Evolutionary conservation across 2,888 invertebrate species (phyloP).

Genomic region (Chrysomela aeneicollis): DNA sequence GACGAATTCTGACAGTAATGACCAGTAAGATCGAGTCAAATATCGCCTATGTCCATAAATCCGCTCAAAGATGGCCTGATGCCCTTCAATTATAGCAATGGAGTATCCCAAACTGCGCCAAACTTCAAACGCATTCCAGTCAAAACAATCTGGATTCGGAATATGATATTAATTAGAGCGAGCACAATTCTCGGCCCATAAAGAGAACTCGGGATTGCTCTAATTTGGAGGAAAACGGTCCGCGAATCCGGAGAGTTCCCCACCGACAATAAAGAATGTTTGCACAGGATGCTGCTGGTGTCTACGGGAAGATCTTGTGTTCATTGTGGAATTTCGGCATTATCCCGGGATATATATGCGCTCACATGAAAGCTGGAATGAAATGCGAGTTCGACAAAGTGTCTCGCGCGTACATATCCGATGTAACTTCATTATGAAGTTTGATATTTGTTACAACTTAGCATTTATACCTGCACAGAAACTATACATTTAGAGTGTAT

Average conservation of each 20-base stretch:
- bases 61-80: too few relatives aligned
- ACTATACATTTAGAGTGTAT: too few relatives aligned
- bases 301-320: neutral
- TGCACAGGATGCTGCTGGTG: neutral
- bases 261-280: conserved; percentile 6
- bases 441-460: neutral
- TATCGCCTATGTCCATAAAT: too few relatives aligned
- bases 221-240: conserved; percentile 25
- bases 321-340: conserved; percentile 3
- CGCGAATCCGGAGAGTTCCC: conserved; percentile 11
- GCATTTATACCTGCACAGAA: too few relatives aligned
- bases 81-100: neutral
- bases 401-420: neutral
- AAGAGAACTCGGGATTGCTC: conserved; percentile 29
- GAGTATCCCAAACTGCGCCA: conserved; percentile 1
- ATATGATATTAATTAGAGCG: conserved; percentile 36
- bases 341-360: neutral
- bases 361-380: neutral
- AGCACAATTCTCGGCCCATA: conserved; percentile 26
- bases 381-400: neutral
- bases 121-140: conserved; percentile 27
- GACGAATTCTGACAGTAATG: too few relatives aligned
- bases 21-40: too few relatives aligned
- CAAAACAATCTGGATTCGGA: conserved; percentile 36
- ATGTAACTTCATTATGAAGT: neutral